Evolutionary conservation across 2,113 vertebrate genomes (phyloP), one percentile per base, ranked within the genome.

Genomic region (Aythya baeri): DNA sequence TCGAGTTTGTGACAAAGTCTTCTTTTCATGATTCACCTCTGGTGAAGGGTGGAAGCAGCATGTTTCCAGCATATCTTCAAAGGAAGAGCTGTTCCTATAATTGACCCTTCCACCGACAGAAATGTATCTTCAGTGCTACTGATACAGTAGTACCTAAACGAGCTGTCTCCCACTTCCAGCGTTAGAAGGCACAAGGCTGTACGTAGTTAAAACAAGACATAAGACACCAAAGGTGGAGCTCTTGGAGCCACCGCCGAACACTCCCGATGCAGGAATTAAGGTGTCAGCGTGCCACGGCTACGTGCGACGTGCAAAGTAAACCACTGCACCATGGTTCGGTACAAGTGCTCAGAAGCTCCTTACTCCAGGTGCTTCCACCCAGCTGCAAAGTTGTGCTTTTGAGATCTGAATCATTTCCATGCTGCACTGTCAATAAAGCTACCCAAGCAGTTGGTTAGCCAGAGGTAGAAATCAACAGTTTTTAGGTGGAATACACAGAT

Each of bases 31-130:
- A 62, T 74, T 91, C 79, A 83, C 52, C 34, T 54, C 73, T 61
- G 52, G 76, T 44, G 83, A 83, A 81, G 46, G 76, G 88, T 90
- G 43, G 90, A 91, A 96, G 32, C 83, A 91, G 68, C 38, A 55
- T 31, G 52, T 78, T 93, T 88, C 88, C 49, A 90, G 73, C 57
- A 13, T 20, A 74, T 22, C 65, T 94, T 90, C 72, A 88, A 77
- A 94, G 46, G 65, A 93, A 91, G 46, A 86, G 36, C 29, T 83
- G 68, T 61, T 95, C 73, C 38, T 63, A 43, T 57, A 89, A 88
- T 38, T 94, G 85, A 95, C 85, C 43, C 29, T 72, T 86, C 93
- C 57, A 46, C 16, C 72, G 57, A 83, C 43, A 93, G 83, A 87
- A 86, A 91, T 75, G 9, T 44, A 91, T 77, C 93, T 95, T 66